Evolutionary conservation across 2,113 vertebrate species (phyloP).

Genomic region (Ochotona curzoniae): DNA sequence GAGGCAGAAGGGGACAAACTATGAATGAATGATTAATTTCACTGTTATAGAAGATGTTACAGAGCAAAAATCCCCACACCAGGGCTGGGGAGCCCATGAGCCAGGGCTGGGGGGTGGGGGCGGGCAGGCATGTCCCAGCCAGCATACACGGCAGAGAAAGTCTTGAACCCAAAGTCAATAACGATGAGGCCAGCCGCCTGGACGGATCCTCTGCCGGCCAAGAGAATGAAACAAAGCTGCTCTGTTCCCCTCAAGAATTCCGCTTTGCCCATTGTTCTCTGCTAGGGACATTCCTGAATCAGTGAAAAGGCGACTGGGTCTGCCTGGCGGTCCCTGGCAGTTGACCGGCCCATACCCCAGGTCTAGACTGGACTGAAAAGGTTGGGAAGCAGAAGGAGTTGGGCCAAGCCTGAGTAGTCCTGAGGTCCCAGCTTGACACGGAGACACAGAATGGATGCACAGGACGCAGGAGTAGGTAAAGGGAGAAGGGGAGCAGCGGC

Average conservation of each 20-base stretch:
- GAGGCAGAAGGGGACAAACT: background rate
- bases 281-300: constrained; percentile 70
- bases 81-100: background rate
- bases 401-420: background rate
- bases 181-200: background rate
- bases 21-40: background rate
- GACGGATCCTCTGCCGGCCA: background rate
- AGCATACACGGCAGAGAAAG: background rate
- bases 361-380: background rate
- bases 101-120: background rate
- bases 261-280: constrained; percentile 32
- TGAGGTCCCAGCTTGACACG: background rate
- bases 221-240: constrained; percentile 49
- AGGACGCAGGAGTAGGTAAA: background rate
- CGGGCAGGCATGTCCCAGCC: background rate
- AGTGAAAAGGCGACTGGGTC: background rate
- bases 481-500: background rate
- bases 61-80: background rate
- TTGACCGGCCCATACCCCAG: background rate
- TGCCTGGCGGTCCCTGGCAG: background rate
- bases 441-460: background rate
- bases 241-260: constrained; percentile 64
- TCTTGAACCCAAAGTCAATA: constrained; percentile 14
- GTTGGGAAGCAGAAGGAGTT: background rate
- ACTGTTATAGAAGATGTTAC: background rate